Base-by-base conservation (phyloP, 2,113 vertebrate genomes). In the Rhagologus leucostigma region DNA sequence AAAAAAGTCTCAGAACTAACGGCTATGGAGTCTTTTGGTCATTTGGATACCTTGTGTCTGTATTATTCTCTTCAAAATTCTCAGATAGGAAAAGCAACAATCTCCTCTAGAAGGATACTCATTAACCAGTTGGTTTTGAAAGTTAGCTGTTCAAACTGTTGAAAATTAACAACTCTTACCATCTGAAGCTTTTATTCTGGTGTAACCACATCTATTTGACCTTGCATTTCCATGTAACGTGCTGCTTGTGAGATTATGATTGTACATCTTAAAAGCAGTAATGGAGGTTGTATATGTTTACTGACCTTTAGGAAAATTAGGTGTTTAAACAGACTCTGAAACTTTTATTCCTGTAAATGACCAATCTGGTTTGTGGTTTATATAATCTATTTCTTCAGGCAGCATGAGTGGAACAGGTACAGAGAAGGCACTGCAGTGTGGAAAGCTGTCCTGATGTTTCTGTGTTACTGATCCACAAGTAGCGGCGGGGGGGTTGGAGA, bases 91-190 rank as follows among this genome's bases (percentile, higher is more conserved):
- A 85, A 69, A 65, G 55, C 70, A 85, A 16, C 24, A 65, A 7
- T 73, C 30, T 55, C 18, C 21, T 79, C 21, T 23, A 16, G 39
- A 35, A 60, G 26, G 69, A 92, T 85, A 81, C 67, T 96, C 74
- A 95, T 93, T 91, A 94, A 89, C 89, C 57, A 69, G 74, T 73
- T 82, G 74, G 44, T 94, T 89, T 95, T 92, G 87, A 81, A 95
- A 89, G 64, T 74, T 41, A 53, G 44, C 64, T 52, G 18, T 81
- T 68, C 39, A 71, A 67, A 84, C 77, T 87, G 74, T 95, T 95
- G 94, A 95, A 95, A 91, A 95, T 94, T 94, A 94, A 94, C 81
- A 94, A 11, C 78, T 82, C 26, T 46, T 30, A 7, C 42, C 14
- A 11, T 37, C 55, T 69, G 22, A 82, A 78, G 60, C 39, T 69